Evolutionary conservation across 2,113 vertebrate species (phyloP), one percentile per base, ranked within the genome.

Genomic region (Turnix velox): DNA sequence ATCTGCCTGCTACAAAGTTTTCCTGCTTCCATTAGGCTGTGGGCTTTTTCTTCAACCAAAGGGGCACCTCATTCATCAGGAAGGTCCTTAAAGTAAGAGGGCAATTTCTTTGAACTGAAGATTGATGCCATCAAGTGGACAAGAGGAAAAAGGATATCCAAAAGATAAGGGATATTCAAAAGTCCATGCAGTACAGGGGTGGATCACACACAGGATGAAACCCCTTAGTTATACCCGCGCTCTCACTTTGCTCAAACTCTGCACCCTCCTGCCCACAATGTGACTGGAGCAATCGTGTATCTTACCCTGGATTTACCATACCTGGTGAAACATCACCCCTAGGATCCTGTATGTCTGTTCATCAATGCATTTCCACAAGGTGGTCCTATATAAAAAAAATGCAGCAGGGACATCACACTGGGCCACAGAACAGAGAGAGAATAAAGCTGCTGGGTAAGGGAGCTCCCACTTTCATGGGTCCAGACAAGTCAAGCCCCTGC

Each of bases 351-450:
- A 25, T 1, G 3, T 39, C 37, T 48, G 25, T 31, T 78, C 35
- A n/a, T 0, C 1, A 15, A 24, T 6, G 12, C 0, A 0, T 46
- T 76, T 89, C 69, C 66, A 33, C 52, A 72, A 46, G n/a, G 30
- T 72, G 15, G 3, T n/a, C 15, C 12, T 10, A 35, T 1, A 19
- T 28, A 12, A 52, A 57, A 80, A 52, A 57, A 80, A 48, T 33
- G 9, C 55, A 74, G 31, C 3, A 2, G 37, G 65, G 24, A 35
- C 25, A 25, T 48, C 76, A 14, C 31, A 55, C n/a, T 59, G 37
- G 6, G 48, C 28, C 40, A 61, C 14, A 30, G 11, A 23, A 69
- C 12, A 49, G n/a, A 58, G 7, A 49, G n/a, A 58, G 7, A 81
- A 37, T 18, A 69, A 37, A 19, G 35, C 14, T 84, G 37, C 54